Conservation (phyloP, 1,140 invertebrate species). For the Neodiprion lecontei region DNA sequence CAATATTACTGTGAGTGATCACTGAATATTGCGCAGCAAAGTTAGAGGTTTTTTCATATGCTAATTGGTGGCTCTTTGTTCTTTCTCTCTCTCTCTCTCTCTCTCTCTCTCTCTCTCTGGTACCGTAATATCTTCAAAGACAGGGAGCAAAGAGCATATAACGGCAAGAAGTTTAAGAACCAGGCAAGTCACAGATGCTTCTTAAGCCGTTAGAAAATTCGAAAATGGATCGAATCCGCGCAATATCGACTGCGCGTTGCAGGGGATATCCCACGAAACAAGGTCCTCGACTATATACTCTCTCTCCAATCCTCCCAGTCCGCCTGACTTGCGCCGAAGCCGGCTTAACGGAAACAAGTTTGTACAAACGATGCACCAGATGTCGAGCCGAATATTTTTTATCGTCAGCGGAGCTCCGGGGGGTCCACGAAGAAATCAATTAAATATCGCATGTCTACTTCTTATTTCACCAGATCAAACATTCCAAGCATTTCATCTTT, state of each 20-base stretch:
- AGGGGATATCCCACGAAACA: constrained; percentile 56
- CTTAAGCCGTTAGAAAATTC: neutral
- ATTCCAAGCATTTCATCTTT: too few relatives aligned
- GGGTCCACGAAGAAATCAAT: neutral
- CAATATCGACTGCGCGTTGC: neutral
- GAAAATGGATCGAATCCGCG: constrained; percentile 14
- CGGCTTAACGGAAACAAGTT: constrained; percentile 58
- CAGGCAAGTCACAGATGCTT: neutral
- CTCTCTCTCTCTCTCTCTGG: too few relatives aligned
- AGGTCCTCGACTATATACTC: constrained; percentile 50
- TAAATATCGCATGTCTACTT: too few relatives aligned
- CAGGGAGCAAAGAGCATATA: neutral
- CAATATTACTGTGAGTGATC: neutral
- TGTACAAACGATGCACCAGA: constrained; percentile 55
- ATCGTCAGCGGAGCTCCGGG: neutral
- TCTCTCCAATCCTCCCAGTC: constrained; percentile 29
- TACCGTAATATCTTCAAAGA: too few relatives aligned
- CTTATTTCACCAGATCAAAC: too few relatives aligned
- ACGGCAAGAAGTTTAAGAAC: neutral
- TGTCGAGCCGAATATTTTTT: constrained; percentile 59
- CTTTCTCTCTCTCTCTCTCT: neutral
- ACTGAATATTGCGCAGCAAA: too few relatives aligned
- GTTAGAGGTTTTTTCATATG: too few relatives aligned
- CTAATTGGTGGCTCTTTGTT: neutral
- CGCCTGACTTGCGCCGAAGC: constrained; percentile 59